These are phyloP conservation scores for Verasper variegatus DNA, from an alignment of 2,113 vertebrate genomes.

Conservation along the genomic window DNA sequence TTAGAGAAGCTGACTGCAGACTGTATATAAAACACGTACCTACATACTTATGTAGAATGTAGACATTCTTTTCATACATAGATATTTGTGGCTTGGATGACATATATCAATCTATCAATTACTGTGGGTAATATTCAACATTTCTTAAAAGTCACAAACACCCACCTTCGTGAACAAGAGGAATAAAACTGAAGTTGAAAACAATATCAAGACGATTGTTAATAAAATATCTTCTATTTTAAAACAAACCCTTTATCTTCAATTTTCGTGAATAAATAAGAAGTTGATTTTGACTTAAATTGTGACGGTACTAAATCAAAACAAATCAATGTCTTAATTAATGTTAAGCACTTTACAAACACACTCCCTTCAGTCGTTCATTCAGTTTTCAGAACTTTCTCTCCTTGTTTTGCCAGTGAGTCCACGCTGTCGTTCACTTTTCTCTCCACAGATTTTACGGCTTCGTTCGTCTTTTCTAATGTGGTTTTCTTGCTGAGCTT, in stretches of 20 bases:
- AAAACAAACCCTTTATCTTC: background rate
- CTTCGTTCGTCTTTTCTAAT: conserved; percentile 5
- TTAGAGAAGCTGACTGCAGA: background rate
- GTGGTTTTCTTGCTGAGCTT: conserved; percentile 64
- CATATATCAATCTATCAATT: background rate
- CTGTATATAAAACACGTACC: background rate
- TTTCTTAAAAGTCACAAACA: background rate
- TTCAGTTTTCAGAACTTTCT: conserved; percentile 66
- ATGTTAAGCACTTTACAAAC: background rate
- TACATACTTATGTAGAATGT: background rate
- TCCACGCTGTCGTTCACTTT: conserved; percentile 15
- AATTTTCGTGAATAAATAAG: background rate
- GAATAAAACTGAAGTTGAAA: background rate
- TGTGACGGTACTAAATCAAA: background rate
- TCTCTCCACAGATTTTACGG: conserved; percentile 8
- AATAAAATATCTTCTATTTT: background rate
- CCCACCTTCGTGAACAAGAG: background rate
- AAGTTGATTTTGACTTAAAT: background rate
- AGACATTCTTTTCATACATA: background rate
- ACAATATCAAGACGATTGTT: background rate
- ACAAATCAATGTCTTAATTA: conserved; percentile 16
- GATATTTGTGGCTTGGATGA: background rate
- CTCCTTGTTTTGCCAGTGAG: conserved; percentile 36
- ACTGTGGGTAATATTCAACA: background rate
- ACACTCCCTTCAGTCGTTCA: conserved; percentile 25